phyloP scores from a whole-genome alignment of 2,888 invertebrate genomes.

The Cancer borealis region DNA sequence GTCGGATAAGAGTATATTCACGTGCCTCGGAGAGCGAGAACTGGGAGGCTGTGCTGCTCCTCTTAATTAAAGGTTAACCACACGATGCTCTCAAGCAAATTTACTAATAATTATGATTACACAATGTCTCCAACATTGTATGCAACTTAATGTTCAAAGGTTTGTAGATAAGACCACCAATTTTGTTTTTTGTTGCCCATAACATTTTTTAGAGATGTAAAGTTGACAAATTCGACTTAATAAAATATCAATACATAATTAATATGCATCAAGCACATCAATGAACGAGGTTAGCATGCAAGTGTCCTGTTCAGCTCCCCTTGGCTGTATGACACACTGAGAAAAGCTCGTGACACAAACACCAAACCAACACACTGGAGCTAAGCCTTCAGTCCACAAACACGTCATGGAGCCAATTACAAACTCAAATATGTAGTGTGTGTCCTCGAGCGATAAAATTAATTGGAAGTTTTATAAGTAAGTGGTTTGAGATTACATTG shows the following conservation, averaged over 20 bases:
- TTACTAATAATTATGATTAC: neutral
- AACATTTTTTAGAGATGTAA: neutral
- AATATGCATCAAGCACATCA: neutral
- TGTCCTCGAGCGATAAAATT: neutral
- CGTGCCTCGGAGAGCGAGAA: neutral
- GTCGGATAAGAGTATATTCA: neutral
- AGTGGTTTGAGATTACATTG: neutral
- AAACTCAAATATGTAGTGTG: neutral
- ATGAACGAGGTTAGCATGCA: neutral
- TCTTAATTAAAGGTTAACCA: neutral
- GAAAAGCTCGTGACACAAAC: neutral
- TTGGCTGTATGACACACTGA: neutral
- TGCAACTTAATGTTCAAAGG: too few relatives aligned
- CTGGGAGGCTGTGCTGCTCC: neutral
- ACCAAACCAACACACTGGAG: conserved; percentile 30
- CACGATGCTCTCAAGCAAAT: neutral
- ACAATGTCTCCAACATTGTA: too few relatives aligned
- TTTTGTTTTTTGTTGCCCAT: neutral
- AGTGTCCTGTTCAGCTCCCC: neutral
- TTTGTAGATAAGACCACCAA: neutral
- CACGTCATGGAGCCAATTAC: neutral
- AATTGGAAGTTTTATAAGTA: neutral
- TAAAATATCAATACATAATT: neutral
- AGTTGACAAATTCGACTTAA: neutral
- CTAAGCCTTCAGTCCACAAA: neutral